phyloP scores from a whole-genome alignment of 2,113 vertebrate genomes.

The Cyanoderma ruficeps region DNA sequence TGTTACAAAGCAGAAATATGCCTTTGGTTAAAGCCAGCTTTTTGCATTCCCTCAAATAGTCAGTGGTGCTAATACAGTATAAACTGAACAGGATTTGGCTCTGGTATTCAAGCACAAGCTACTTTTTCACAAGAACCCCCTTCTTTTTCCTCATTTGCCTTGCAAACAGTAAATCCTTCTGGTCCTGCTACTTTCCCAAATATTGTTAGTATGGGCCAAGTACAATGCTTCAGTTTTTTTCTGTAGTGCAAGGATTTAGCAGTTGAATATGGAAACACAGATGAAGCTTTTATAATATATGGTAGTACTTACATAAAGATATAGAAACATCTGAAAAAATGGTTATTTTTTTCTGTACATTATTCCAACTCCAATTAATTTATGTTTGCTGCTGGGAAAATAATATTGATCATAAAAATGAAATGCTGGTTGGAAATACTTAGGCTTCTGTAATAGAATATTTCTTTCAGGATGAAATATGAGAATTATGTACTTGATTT shows the following conservation, averaged over 20 bases:
- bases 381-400: background rate
- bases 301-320: background rate
- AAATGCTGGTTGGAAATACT: background rate
- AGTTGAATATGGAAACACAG: background rate
- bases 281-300: conserved; percentile 1
- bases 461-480: conserved; percentile 8
- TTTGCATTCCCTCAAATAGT: background rate
- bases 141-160: conserved; percentile 5
- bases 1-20: background rate
- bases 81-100: background rate
- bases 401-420: conserved; percentile 17
- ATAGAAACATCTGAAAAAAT: background rate
- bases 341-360: background rate
- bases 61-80: background rate
- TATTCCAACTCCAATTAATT: conserved; percentile 1
- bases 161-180: background rate
- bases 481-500: conserved; percentile 15
- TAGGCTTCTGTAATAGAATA: background rate
- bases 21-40: background rate
- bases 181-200: background rate
- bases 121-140: background rate
- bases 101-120: background rate
- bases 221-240: background rate
- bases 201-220: background rate
- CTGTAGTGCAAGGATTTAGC: background rate